A percentile compares a stretch with the other conserved stretches of the same genome.
Evolutionary conservation across 2,797 vertebrate species (phyloP).

Genomic region (Falco biarmicus): DNA sequence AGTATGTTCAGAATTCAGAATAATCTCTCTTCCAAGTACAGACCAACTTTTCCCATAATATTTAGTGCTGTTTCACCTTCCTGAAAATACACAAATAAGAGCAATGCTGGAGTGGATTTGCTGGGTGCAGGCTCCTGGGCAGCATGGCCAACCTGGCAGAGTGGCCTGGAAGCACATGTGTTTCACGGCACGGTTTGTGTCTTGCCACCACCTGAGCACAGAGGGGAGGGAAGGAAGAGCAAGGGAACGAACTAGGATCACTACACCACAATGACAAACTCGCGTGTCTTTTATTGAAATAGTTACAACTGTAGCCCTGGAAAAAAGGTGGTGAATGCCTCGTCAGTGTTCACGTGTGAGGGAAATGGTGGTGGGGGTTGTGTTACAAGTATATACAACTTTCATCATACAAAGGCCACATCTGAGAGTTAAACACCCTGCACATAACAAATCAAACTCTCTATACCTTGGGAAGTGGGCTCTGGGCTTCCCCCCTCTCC

Average conservation of each 20-base stretch:
- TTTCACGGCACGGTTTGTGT: background rate
- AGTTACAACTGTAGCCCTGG: slow-evolving; percentile 52
- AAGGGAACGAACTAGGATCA: background rate
- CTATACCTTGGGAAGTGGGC: background rate
- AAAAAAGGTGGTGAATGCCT: background rate
- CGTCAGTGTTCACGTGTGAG: background rate
- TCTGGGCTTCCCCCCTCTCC: background rate
- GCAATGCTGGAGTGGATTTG: background rate
- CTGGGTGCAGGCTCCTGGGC: background rate
- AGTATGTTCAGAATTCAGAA: background rate
- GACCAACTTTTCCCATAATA: background rate
- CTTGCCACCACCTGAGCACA: background rate
- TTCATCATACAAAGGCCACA: background rate
- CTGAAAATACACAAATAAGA: background rate
- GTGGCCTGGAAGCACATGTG: background rate
- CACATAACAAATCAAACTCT: background rate
- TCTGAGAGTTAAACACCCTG: background rate
- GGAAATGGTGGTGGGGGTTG: background rate
- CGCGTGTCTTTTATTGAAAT: slow-evolving; percentile 65
- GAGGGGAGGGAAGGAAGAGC: background rate
- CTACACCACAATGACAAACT: background rate
- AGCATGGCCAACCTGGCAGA: rapidly evolving
- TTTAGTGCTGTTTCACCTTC: background rate
- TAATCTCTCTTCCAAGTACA: background rate
- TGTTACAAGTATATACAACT: background rate